phyloP scores from a whole-genome alignment of 2,888 invertebrate species.

The Acleris cristana region DNA sequence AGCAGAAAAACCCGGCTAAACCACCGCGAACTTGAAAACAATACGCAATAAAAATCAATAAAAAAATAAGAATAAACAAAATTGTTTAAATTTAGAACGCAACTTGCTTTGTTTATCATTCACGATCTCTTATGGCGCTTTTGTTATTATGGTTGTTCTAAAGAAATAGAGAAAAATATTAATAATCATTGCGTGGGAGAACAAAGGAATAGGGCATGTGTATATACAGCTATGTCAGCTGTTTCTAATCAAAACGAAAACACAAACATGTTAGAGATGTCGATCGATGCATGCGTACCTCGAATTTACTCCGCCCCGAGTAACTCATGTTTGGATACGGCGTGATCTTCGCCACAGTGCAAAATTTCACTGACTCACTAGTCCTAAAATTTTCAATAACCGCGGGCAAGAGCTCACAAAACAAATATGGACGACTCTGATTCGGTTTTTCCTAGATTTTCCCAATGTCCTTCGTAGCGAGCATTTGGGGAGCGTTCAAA shows the following conservation, averaged over 20 bases:
- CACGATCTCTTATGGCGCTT: conserved; percentile 20
- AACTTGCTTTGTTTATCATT: conserved; percentile 45
- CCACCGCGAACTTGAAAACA: conserved; percentile 39
- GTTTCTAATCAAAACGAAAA: conserved; percentile 82
- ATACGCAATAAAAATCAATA: conserved; percentile 42
- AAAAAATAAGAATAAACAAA: conserved; percentile 42
- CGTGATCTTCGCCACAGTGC: conserved; percentile 80
- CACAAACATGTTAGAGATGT: conserved; percentile 63
- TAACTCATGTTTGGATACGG: conserved; percentile 84
- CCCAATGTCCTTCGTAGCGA: conserved; percentile 40
- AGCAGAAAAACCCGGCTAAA: conserved; percentile 44
- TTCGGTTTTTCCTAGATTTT: conserved; percentile 53
- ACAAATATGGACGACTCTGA: conserved; percentile 65
- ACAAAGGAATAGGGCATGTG: conserved; percentile 65
- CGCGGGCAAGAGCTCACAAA: conserved; percentile 52
- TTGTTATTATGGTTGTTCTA: neutral
- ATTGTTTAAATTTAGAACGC: conserved; percentile 56
- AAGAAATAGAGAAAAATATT: conserved; percentile 17
- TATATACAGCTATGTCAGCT: conserved; percentile 79
- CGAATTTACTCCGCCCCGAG: conserved; percentile 86
- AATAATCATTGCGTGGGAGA: conserved; percentile 43
- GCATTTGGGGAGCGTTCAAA: conserved; percentile 25
- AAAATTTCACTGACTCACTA: conserved; percentile 54
- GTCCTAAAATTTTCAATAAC: conserved; percentile 47
- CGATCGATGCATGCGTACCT: conserved; percentile 74